These are phyloP conservation scores for Sciurus niger DNA, from an alignment of 2,113 vertebrate genomes.

Conservation along the genomic window DNA sequence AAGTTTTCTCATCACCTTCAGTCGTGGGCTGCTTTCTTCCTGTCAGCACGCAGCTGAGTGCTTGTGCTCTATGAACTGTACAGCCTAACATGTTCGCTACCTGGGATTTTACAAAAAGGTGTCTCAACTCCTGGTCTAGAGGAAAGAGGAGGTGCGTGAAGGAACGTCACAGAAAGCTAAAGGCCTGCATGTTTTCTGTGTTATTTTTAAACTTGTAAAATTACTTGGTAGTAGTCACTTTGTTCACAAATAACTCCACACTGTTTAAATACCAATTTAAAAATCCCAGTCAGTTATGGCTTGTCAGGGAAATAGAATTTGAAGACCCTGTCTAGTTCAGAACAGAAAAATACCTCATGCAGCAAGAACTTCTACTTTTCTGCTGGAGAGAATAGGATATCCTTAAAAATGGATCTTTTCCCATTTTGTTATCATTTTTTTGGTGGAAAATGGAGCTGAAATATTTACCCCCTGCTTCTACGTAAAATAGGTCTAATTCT, in stretches of 20 bases:
- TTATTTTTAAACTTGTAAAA: constrained; percentile 14
- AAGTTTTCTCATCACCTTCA: not conserved
- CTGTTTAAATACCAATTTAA: not conserved
- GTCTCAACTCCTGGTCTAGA: not conserved
- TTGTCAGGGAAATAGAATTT: not conserved
- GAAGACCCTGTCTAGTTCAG: not conserved
- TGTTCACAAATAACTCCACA: not conserved
- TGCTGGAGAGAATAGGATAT: not conserved
- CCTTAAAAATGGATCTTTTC: not conserved
- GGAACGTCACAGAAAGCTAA: not conserved
- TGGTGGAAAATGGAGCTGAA: not conserved
- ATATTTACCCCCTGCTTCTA: constrained; percentile 28
- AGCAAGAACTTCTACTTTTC: not conserved
- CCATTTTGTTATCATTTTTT: not conserved
- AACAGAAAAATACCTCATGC: not conserved
- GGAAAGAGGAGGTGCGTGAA: not conserved
- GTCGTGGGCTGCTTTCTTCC: not conserved
- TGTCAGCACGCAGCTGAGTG: not conserved
- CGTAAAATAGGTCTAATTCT: constrained; percentile 71
- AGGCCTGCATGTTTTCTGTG: not conserved
- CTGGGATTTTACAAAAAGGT: not conserved
- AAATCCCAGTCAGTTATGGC: not conserved
- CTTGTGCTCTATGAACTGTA: not conserved
- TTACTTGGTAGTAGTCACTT: not conserved
- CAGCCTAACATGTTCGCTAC: not conserved